Percentiles rank a stretch among this genome's conserved stretches.
phyloP scores from a whole-genome alignment of 2,888 invertebrate genomes.

The Hemistola chrysoprasaria region DNA sequence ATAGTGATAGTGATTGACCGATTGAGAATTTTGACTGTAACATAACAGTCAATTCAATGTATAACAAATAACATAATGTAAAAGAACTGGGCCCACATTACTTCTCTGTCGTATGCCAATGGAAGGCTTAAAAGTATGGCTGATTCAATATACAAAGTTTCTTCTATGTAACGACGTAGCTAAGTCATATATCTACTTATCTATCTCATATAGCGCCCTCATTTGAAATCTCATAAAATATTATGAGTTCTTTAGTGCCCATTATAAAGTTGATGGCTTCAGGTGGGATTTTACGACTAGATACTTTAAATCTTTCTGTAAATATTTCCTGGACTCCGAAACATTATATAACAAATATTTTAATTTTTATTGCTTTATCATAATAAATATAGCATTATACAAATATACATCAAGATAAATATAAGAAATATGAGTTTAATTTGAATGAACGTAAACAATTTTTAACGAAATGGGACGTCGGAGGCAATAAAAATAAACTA shows the following conservation, averaged over 20 bases:
- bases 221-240: slow-evolving; percentile 38
- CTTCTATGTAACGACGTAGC: no score
- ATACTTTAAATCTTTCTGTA: background rate
- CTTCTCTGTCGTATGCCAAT: no score
- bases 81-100: no score
- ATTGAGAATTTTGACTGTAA: no score
- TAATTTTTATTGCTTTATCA: no score
- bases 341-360: background rate
- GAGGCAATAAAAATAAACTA: slow-evolving; percentile 28
- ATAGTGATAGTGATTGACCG: no score
- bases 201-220: slow-evolving; percentile 28
- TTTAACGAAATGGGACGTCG: slow-evolving; percentile 32
- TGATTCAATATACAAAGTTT: no score
- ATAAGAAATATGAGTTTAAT: slow-evolving; percentile 2
- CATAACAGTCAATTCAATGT: no score
- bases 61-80: no score
- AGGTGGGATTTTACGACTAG: slow-evolving; percentile 10
- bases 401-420: background rate
- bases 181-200: no score
- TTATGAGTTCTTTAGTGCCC: slow-evolving; percentile 35
- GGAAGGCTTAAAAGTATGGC: no score
- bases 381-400: no score
- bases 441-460: slow-evolving; percentile 31
- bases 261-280: slow-evolving; percentile 18
- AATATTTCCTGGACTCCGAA: slow-evolving; percentile 4